Conservation (phyloP, 2,888 invertebrate species). For the Shargacucullia verbasci region DNA sequence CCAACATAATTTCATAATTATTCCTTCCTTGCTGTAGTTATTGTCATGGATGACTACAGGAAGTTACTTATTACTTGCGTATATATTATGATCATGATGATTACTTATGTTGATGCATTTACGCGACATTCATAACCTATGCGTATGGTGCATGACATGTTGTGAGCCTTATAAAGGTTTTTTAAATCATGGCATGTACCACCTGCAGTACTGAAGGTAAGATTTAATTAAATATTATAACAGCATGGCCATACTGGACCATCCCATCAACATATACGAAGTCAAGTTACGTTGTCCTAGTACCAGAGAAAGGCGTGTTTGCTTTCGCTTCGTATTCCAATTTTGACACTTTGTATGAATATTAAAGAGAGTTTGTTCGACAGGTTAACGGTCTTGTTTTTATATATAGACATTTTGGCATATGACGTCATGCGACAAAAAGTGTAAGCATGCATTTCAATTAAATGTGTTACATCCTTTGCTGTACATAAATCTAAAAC, state of each 20-base stretch:
- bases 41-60: conserved; percentile 22
- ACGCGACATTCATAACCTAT: conserved; percentile 22
- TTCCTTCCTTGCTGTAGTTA: too few species aligned
- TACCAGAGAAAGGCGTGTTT: conserved; percentile 49
- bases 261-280: conserved; percentile 25
- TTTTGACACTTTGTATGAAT: conserved; percentile 44
- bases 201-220: too few species aligned
- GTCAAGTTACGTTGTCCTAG: conserved; percentile 41
- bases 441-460: conserved; percentile 41
- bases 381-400: conserved; percentile 53
- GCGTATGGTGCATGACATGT: too few species aligned
- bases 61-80: conserved; percentile 18
- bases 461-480: conserved; percentile 37
- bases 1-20: too few species aligned
- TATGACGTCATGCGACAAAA: conserved; percentile 42
- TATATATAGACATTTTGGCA: conserved; percentile 45
- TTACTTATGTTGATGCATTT: conserved; percentile 10
- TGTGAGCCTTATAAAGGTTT: too few species aligned
- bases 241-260: conserved; percentile 24
- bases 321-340: conserved; percentile 55
- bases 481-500: conserved; percentile 19
- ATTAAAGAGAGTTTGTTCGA: conserved; percentile 44
- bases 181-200: too few species aligned
- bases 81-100: too few species aligned
- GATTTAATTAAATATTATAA: conserved; percentile 1